Percentiles rank a stretch among this genome's conserved stretches.
phyloP scores from a whole-genome alignment of 2,797 vertebrate genomes.

The Semaprochilodus insignis region DNA sequence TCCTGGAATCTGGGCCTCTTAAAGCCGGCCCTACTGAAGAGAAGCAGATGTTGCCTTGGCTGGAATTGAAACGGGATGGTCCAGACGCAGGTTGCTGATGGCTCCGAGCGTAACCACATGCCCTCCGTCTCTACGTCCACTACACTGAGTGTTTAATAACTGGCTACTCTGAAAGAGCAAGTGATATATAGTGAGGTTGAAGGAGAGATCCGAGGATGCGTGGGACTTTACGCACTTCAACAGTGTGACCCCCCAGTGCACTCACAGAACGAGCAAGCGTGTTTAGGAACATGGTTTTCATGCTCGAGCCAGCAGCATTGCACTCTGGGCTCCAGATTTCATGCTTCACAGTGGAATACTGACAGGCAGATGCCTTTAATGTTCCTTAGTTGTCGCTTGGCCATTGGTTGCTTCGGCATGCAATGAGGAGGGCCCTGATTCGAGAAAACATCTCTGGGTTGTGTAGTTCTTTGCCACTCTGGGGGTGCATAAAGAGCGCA shows the following conservation, averaged over 20 bases:
- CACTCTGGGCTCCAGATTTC: slow-evolving; percentile 12
- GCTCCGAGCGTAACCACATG: slow-evolving; percentile 40
- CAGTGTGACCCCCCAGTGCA: slow-evolving; percentile 12
- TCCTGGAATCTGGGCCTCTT: slow-evolving; percentile 45
- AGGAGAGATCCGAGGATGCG: not conserved
- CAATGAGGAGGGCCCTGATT: not conserved
- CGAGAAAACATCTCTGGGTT: not conserved
- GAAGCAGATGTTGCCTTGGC: slow-evolving; percentile 60
- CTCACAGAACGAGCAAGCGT: not conserved
- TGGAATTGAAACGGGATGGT: slow-evolving; percentile 40
- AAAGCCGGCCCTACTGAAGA: slow-evolving; percentile 46
- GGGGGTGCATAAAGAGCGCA: not conserved
- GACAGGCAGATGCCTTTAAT: slow-evolving; percentile 16
- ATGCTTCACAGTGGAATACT: slow-evolving; percentile 4
- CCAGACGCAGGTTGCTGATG: slow-evolving; percentile 48
- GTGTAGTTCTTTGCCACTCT: not conserved
- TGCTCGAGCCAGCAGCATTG: slow-evolving; percentile 8
- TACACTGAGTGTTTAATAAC: slow-evolving; percentile 28
- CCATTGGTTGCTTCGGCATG: not conserved
- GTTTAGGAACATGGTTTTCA: slow-evolving; percentile 20
- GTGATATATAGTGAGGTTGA: slow-evolving; percentile 16
- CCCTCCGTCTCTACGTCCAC: slow-evolving; percentile 31
- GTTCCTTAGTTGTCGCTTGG: not conserved
- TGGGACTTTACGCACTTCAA: slow-evolving; percentile 14
- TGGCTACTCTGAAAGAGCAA: slow-evolving; percentile 1